These are phyloP conservation scores for Oncorhynchus clarkii DNA, from an alignment of 2,113 vertebrate species.

Conservation along the genomic window DNA sequence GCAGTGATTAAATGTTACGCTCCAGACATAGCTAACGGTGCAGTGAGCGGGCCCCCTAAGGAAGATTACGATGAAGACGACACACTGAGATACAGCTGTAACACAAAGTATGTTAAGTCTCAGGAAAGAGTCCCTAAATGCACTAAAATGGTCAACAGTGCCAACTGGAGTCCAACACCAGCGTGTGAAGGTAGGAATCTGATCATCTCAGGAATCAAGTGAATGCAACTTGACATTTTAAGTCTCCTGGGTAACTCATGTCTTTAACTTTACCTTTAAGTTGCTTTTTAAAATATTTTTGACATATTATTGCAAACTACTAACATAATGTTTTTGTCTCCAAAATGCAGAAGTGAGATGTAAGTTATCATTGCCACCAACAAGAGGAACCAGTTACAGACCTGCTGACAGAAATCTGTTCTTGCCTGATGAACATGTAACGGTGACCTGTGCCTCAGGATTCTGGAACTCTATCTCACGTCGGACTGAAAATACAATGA, in stretches of 20 bases:
- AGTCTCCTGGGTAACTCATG: not conserved
- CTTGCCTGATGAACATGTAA: constrained; percentile 6
- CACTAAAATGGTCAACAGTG: not conserved
- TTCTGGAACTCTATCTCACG: rapidly evolving
- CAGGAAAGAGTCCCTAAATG: constrained; percentile 41
- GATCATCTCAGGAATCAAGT: not conserved
- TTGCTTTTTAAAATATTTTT: too few species aligned
- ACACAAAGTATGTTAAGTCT: rapidly evolving
- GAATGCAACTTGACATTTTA: not conserved
- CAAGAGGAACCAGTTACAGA: not conserved
- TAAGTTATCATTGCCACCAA: not conserved
- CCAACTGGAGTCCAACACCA: constrained; percentile 57
- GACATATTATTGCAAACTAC: not conserved
- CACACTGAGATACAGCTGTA: constrained; percentile 26
- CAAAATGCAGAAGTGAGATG: constrained; percentile 42
- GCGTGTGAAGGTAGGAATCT: constrained; percentile 55
- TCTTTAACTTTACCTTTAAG: too few species aligned
- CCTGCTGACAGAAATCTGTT: constrained; percentile 31
- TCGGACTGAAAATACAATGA: rapidly evolving
- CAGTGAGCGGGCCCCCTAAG: rapidly evolving
- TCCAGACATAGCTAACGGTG: constrained; percentile 25
- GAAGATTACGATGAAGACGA: constrained; percentile 38
- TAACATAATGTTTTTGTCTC: not conserved
- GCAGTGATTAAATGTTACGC: constrained; percentile 45
- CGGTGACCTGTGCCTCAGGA: constrained; percentile 12